Evolutionary conservation across 2,888 invertebrate genomes (phyloP).

Genomic region (Rhaphigaster nebulosa): DNA sequence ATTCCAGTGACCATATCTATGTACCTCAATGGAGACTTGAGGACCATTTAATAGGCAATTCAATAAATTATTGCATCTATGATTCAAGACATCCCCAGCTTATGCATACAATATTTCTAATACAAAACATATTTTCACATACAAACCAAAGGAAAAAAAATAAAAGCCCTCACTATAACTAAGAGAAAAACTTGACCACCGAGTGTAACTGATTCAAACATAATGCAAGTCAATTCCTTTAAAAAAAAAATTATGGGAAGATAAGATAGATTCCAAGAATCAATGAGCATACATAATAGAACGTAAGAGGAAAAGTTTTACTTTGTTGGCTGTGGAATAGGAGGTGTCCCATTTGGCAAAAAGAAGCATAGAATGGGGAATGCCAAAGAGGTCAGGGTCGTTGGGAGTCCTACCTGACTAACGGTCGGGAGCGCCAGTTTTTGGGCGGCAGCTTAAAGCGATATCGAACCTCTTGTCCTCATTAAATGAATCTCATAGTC

Average conservation of each 20-base stretch:
- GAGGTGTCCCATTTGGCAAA: conserved; percentile 37
- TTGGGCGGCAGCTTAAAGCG: neutral
- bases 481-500: neutral
- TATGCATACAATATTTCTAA: neutral
- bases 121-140: neutral
- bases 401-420: neutral
- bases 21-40: neutral
- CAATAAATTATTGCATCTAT: neutral
- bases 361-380: neutral
- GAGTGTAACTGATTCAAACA: too few relatives aligned
- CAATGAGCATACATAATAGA: neutral
- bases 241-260: neutral
- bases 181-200: too few relatives aligned
- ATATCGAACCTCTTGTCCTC: neutral
- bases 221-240: neutral
- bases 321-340: neutral
- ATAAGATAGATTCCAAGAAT: neutral
- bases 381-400: conserved; percentile 50
- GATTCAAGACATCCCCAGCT: neutral
- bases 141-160: too few relatives aligned
- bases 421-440: conserved; percentile 42
- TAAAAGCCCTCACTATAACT: too few relatives aligned
- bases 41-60: neutral
- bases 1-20: neutral
- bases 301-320: conserved; percentile 8